Conservation (phyloP, 2,888 invertebrate genomes). For the Nasonia oneida region DNA sequence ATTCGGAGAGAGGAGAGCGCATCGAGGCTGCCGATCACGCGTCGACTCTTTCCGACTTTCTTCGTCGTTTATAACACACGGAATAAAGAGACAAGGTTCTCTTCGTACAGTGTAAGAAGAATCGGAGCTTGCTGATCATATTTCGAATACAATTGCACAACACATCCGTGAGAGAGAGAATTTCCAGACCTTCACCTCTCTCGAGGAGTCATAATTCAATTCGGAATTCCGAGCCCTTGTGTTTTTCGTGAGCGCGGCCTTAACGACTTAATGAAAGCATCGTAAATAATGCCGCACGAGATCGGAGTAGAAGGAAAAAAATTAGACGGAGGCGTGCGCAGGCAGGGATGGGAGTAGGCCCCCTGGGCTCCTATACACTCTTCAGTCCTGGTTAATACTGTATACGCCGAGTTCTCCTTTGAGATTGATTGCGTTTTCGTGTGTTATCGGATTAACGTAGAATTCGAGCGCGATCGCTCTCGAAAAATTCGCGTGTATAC, state of each 20-base stretch:
- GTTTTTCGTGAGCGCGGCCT: slow-evolving; percentile 21
- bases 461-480: too few species aligned
- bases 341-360: not conserved
- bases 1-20: slow-evolving; percentile 1
- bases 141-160: not conserved
- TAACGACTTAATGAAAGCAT: slow-evolving; percentile 56
- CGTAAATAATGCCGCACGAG: slow-evolving; percentile 48
- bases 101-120: not conserved
- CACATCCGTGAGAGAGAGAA: not conserved
- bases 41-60: slow-evolving; percentile 42
- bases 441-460: not conserved
- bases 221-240: not conserved
- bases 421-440: not conserved
- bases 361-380: not conserved
- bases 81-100: not conserved
- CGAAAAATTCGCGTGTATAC: not conserved
- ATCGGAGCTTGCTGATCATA: not conserved
- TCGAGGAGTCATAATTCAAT: slow-evolving; percentile 10
- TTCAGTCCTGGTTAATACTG: slow-evolving; percentile 11
- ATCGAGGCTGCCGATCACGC: slow-evolving; percentile 57
- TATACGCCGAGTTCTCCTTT: not conserved
- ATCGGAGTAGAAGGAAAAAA: slow-evolving; percentile 21
- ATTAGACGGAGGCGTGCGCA: not conserved
- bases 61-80: slow-evolving; percentile 20
- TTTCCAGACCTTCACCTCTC: not conserved